Evolutionary conservation across 2,888 invertebrate genomes (phyloP).

Genomic region (Entomobrya multifasciata): DNA sequence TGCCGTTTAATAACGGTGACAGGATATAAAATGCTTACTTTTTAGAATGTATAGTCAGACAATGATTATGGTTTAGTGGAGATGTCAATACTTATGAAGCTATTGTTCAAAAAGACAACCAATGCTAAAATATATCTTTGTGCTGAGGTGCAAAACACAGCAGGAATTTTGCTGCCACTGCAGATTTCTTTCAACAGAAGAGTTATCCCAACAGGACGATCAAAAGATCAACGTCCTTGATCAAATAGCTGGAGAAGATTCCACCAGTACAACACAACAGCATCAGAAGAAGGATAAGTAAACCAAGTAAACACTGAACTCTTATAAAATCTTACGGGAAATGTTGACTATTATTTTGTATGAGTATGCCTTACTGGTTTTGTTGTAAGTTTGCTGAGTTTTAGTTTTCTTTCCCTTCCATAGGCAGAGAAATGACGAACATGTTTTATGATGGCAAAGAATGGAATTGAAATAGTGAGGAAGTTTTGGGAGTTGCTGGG

Average conservation of each 20-base stretch:
- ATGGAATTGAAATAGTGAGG: background rate
- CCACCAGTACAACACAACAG: background rate
- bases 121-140: background rate
- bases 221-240: background rate
- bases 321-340: background rate
- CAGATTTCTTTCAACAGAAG: background rate
- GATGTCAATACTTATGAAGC: too few species aligned
- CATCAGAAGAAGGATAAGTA: background rate
- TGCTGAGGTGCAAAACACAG: background rate
- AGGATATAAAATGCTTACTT: too few species aligned
- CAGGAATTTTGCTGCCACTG: slow-evolving; percentile 7
- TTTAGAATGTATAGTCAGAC: too few species aligned
- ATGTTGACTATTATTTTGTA: background rate
- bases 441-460: background rate
- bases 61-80: too few species aligned
- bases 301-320: background rate
- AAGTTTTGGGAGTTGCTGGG: too few species aligned
- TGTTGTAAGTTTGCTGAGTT: too few species aligned
- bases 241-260: background rate
- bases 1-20: too few species aligned
- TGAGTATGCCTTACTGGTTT: background rate
- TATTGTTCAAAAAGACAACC: background rate
- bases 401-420: too few species aligned
- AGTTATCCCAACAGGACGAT: background rate
- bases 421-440: background rate